These are phyloP conservation scores for Nephrotoma appendiculata DNA, from an alignment of 2,888 invertebrate species.

Conservation along the genomic window DNA sequence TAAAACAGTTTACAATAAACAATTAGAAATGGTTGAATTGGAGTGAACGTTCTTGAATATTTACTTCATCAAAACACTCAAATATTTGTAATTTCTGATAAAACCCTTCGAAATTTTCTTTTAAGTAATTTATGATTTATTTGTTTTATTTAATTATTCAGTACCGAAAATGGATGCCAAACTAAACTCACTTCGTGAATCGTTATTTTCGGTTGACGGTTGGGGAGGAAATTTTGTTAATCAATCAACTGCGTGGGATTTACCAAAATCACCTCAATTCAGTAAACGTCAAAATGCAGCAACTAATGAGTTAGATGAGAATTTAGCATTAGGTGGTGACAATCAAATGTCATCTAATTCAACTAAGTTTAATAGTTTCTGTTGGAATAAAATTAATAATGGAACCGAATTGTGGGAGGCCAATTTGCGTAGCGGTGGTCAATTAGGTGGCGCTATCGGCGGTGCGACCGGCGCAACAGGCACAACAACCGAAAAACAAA, in stretches of 20 bases:
- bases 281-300: slow-evolving; percentile 34
- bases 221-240: slow-evolving; percentile 93
- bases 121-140: neutral
- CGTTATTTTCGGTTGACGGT: slow-evolving; percentile 80
- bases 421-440: slow-evolving; percentile 78
- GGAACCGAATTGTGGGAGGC: slow-evolving; percentile 88
- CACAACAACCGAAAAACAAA: slow-evolving; percentile 33
- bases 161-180: slow-evolving; percentile 56
- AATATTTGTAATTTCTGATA: no score
- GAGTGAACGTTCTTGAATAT: no score
- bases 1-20: no score
- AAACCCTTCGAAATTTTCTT: no score
- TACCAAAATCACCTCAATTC: slow-evolving; percentile 79
- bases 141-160: slow-evolving; percentile 22
- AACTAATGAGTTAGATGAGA: slow-evolving; percentile 23
- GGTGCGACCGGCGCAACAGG: neutral
- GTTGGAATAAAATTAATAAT: slow-evolving; percentile 47
- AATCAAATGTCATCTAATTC: slow-evolving; percentile 32
- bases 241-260: slow-evolving; percentile 89
- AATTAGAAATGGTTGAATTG: no score
- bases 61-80: no score
- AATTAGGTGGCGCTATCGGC: slow-evolving; percentile 29
- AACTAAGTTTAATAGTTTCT: slow-evolving; percentile 47
- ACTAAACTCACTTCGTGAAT: slow-evolving; percentile 80
- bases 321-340: neutral